Base-by-base conservation (phyloP, 2,113 vertebrate species). In the Cinclus mexicanus region DNA sequence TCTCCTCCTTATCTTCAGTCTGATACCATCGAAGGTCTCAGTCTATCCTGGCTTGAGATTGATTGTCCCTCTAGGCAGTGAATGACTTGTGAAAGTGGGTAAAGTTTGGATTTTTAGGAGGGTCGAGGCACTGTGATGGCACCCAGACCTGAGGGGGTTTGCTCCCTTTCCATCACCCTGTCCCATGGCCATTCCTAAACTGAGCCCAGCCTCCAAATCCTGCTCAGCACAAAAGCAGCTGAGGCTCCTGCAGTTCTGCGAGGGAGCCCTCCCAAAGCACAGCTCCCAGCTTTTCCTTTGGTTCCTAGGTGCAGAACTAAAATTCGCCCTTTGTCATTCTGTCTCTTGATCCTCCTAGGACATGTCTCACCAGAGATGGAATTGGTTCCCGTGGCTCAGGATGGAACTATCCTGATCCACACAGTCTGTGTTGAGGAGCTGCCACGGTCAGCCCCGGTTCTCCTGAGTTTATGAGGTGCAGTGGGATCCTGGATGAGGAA, bases 1-100 rank as follows among this genome's bases (percentile, higher is more conserved):
- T 37, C 41, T 85, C 35, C 50, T 96, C 70, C 67, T 85, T 88
- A 93, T 77, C 83, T 95, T 26, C 68, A 86, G 59, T 12, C 46
- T 64, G 56, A 76, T 67, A 72, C 41, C 49, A 90, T 53, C 85
- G 37, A 37, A 79, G 75, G 22, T 72, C 78, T 68, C 74, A 25
- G 16, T 11, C 44, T 41, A 0, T 70, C 64, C 74, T 44, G 47
- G 7, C 17, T 84, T 21, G 56, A 22, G 35, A 22, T 33, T 39
- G 26, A 57, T 23, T 67, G 60, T 49, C 72, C 56, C 53, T 22
- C 53, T 18, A 83, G 56, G 53, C 35, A 68, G 44, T 4, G 17
- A 87, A 31, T 10, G 25, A 37, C 46, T 88, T 21, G 20, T 37
- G n/a, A 57, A 79, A 44, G 15, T 33, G 64, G 44, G 31, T 57